phyloP scores from a whole-genome alignment of 2,888 invertebrate genomes.

The Dryadula phaetusa region DNA sequence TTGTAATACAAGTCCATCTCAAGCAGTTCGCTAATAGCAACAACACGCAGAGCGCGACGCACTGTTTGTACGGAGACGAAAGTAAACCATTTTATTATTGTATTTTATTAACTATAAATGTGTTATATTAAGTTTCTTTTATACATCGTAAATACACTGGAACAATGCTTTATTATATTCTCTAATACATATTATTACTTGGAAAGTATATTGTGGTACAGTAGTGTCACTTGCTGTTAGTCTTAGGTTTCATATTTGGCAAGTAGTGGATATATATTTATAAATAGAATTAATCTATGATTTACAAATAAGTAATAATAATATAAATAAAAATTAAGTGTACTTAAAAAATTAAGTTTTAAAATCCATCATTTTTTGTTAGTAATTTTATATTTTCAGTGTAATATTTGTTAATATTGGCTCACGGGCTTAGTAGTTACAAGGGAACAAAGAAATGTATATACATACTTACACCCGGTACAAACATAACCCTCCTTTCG shows the following conservation, averaged over 20 bases:
- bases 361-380: no score
- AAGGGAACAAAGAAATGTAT: no score
- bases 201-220: background rate
- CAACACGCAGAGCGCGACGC: background rate
- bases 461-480: no score
- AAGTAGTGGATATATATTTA: no score
- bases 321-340: no score
- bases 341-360: no score
- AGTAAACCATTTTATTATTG: background rate
- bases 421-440: no score
- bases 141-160: conserved; percentile 11
- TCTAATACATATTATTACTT: background rate
- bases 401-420: no score
- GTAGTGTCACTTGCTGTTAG: background rate
- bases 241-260: background rate
- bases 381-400: no score
- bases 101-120: conserved; percentile 3
- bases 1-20: background rate
- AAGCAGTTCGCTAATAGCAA: background rate
- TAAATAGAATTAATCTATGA: no score
- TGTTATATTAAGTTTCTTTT: conserved; percentile 3
- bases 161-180: background rate
- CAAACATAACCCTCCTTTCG: no score
- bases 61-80: background rate
- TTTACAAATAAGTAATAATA: no score